These are phyloP conservation scores for Nerophis lumbriciformis DNA, from an alignment of 2,113 vertebrate genomes.

Conservation along the genomic window DNA sequence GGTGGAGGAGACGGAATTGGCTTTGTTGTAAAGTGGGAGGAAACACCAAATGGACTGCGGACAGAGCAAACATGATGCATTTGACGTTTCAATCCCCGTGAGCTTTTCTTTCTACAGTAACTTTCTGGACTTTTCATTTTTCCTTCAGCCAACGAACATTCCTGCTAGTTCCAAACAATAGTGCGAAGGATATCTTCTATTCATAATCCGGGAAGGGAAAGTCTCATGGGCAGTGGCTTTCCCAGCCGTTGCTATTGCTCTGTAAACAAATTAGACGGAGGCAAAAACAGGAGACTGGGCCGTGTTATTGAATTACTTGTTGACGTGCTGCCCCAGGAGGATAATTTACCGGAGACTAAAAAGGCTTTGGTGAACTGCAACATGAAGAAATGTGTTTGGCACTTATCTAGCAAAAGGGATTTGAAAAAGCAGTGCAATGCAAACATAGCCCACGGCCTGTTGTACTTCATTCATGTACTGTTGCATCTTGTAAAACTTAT, in stretches of 20 bases:
- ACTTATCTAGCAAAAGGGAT: slow-evolving; percentile 36
- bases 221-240: slow-evolving; percentile 49
- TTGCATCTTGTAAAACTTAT: too few species aligned
- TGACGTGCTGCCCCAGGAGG: slow-evolving; percentile 47
- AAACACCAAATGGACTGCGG: slow-evolving; percentile 26
- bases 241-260: slow-evolving; percentile 52
- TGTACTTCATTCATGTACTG: slow-evolving; percentile 43
- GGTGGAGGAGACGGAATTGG: slow-evolving; percentile 41
- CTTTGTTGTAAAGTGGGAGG: slow-evolving; percentile 23
- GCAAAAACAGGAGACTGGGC: slow-evolving; percentile 54
- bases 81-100: slow-evolving; percentile 23
- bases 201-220: slow-evolving; percentile 56
- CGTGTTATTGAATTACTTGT: slow-evolving; percentile 62
- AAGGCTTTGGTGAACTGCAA: slow-evolving; percentile 39
- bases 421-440: slow-evolving; percentile 23
- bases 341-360: slow-evolving; percentile 52
- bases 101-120: slow-evolving; percentile 16
- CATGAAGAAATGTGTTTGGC: slow-evolving; percentile 61
- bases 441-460: slow-evolving; percentile 31
- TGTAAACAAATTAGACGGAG: slow-evolving; percentile 78
- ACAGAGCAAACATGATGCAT: slow-evolving; percentile 15
- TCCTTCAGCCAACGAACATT: not conserved
- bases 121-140: not conserved
- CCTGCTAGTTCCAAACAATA: not conserved
- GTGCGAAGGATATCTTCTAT: slow-evolving; percentile 36